A percentile compares a stretch with the other conserved stretches of the same genome.
Evolutionary conservation across 2,113 vertebrate species (phyloP).

Genomic region (Danio rerio): GRCz12tu NC_133187.1:22934001-22934500

Average conservation of each 20-base stretch:
- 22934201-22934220: slow-evolving; percentile 8
- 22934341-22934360: slow-evolving; percentile 6
- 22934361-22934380: slow-evolving; percentile 17
- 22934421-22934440: slow-evolving; percentile 33
- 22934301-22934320: background rate
- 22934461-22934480: slow-evolving; percentile 36
- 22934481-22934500: slow-evolving; percentile 29
- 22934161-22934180: background rate
- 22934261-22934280: background rate
- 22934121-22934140: slow-evolving; percentile 32
- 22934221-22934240: slow-evolving; percentile 26
- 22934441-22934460: slow-evolving; percentile 43
- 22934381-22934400: slow-evolving; percentile 5
- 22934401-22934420: slow-evolving; percentile 31
- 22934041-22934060: slow-evolving; percentile 65
- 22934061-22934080: slow-evolving; percentile 64
- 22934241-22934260: background rate
- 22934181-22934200: slow-evolving; percentile 30
- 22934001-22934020: slow-evolving; percentile 27
- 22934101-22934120: slow-evolving; percentile 39
- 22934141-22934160: slow-evolving; percentile 28
- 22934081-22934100: slow-evolving; percentile 45
- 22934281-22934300: background rate
- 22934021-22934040: slow-evolving; percentile 50
- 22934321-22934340: slow-evolving; percentile 5